These are phyloP conservation scores for Tapirus indicus DNA, from an alignment of 2,797 vertebrate genomes.

Conservation along the genomic window DNA sequence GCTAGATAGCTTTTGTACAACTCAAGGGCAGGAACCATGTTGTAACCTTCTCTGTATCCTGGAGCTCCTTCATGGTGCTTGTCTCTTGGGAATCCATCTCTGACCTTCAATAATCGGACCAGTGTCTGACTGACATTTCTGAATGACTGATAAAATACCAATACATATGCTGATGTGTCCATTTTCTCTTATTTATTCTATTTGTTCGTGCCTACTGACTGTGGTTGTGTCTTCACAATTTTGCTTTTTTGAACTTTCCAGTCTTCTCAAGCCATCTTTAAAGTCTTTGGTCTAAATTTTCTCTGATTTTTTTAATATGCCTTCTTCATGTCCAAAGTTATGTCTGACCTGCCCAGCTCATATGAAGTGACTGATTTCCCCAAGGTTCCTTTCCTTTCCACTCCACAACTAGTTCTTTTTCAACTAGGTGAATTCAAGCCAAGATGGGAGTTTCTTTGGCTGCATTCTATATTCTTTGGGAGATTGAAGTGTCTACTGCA, in stretches of 20 bases:
- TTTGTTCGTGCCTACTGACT: neutral
- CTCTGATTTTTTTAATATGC: neutral
- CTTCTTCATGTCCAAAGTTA: neutral
- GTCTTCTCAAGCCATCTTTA: neutral
- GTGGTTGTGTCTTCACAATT: neutral
- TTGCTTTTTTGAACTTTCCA: neutral
- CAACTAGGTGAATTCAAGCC: neutral
- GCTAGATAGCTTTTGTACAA: neutral
- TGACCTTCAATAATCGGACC: neutral
- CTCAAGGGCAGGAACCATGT: neutral
- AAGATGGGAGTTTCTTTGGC: neutral
- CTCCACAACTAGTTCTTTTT: conserved; percentile 2
- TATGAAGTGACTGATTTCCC: neutral
- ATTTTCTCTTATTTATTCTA: neutral
- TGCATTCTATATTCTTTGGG: neutral
- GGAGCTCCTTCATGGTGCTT: neutral
- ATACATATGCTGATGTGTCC: neutral
- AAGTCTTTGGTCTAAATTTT: neutral
- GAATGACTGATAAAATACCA: neutral
- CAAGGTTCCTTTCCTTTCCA: neutral
- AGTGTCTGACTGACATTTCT: neutral
- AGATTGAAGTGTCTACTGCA: neutral
- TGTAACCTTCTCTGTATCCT: neutral
- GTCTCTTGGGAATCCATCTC: neutral
- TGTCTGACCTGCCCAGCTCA: neutral